phyloP scores from a whole-genome alignment of 2,113 vertebrate species.

The Ancistrus triradiatus region DNA sequence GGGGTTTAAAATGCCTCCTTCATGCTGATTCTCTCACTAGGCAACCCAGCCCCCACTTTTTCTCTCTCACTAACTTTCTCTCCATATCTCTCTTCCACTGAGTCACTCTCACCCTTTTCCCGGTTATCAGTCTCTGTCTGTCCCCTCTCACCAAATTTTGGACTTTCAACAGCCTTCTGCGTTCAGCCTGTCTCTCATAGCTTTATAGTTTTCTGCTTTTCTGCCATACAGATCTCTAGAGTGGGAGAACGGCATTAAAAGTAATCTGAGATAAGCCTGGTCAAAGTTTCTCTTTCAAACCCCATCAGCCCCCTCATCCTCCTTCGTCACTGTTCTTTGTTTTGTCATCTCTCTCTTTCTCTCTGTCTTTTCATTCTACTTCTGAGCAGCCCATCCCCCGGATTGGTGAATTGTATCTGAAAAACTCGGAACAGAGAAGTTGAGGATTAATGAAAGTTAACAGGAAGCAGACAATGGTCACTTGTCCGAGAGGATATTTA shows the following conservation, averaged over 20 bases:
- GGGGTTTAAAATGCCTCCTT: constrained; percentile 70
- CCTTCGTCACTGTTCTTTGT: constrained; percentile 61
- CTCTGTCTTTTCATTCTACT: too few relatives aligned
- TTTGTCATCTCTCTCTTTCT: constrained; percentile 66
- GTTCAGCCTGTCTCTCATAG: constrained; percentile 28
- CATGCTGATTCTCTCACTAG: constrained; percentile 56
- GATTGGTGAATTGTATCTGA: constrained; percentile 65
- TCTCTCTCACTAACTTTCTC: constrained; percentile 23
- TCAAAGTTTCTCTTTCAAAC: constrained; percentile 56
- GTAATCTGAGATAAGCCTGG: constrained; percentile 46
- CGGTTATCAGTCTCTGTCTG: constrained; percentile 28
- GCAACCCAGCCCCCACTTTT: constrained; percentile 57
- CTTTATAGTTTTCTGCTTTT: constrained; percentile 38
- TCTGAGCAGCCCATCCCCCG: constrained; percentile 43
- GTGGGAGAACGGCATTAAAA: constrained; percentile 22
- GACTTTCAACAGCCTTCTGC: constrained; percentile 28
- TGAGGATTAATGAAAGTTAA: constrained; percentile 59
- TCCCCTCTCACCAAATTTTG: constrained; percentile 15
- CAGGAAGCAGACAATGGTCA: constrained; percentile 52
- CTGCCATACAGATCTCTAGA: constrained; percentile 39
- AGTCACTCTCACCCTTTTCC: constrained; percentile 37
- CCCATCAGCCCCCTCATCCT: constrained; percentile 19
- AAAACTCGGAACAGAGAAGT: constrained; percentile 47
- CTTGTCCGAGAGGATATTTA: constrained; percentile 53
- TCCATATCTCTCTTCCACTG: constrained; percentile 41